Conservation (phyloP, 1,140 invertebrate species). For the Mamestra configurata region DNA sequence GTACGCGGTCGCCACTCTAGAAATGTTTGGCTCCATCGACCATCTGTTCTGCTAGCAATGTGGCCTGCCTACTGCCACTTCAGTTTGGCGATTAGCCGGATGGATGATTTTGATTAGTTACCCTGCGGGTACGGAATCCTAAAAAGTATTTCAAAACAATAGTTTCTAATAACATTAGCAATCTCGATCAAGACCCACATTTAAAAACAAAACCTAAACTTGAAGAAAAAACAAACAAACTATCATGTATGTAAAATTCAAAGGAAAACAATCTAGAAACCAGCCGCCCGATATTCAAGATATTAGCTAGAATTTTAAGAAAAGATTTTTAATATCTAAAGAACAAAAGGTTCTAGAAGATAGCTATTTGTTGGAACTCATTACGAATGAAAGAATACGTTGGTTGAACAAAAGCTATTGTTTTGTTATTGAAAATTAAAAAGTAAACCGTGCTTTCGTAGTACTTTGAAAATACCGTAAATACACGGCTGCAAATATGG, state of each 20-base stretch:
- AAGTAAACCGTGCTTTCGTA: not conserved
- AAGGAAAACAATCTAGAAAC: not conserved
- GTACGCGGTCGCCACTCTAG: no score
- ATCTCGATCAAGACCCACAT: no score
- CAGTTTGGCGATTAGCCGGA: no score
- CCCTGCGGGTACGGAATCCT: no score
- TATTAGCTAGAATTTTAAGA: constrained; percentile 18
- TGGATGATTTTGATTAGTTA: no score
- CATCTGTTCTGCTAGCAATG: no score
- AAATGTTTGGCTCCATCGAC: no score
- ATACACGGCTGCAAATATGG: not conserved
- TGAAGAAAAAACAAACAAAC: not conserved
- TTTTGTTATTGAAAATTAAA: constrained; percentile 27
- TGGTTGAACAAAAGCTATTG: not conserved
- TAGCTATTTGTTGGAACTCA: constrained; percentile 9
- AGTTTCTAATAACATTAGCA: no score
- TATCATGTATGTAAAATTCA: not conserved
- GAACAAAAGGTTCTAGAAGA: not conserved
- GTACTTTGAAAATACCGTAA: not conserved
- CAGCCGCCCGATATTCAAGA: not conserved
- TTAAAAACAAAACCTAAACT: not conserved
- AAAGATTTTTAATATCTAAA: constrained; percentile 3
- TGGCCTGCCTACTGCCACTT: no score
- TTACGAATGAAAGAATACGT: not conserved
- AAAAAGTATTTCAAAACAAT: no score